Base-by-base conservation (phyloP, 2,888 invertebrate genomes). In the Amblyteles armatorius region DNA sequence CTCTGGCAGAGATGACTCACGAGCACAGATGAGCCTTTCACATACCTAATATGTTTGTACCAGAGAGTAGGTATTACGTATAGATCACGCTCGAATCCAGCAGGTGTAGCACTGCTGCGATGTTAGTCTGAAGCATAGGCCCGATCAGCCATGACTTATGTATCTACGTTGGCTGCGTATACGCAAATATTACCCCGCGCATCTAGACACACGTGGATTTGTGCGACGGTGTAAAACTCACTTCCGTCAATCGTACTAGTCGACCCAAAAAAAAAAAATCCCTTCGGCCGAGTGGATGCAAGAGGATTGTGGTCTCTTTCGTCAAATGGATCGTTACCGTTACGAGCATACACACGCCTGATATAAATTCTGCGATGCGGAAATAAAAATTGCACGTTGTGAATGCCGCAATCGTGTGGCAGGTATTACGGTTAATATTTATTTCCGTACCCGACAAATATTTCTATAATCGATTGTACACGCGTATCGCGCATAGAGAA, bases 381-480 rank as follows among this genome's bases (percentile, higher is more conserved):
- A 52, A 36, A 29, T 13, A 48, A 65, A 76, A 22, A 26, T 19
- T 5, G 36, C 22, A 22, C 50, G 13, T 16, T 40, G 36, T 11
- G 40, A 40, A 26, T 57, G 40, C 22, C 29, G 4, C 22, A 4
- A 67, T 19, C 22, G 48, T 29, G 11, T n/a, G 40, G 40, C 16
- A 55, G 19, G 22, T 40, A 52, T 76, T 67, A 48, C 68, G 55
- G 29, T 55, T 65, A 55, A 80, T 79, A 57, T 78, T 76, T 63
- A 71, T 67, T 73, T 65, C 19, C 73, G 26, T 50, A 36, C 13
- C 57, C 67, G 72, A 69, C 63, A 48, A 74, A 79, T 44, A 63
- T 74, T 79, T 74, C 74, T 33, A 83, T 84, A 67, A 84, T 19
- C 52, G 65, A 36, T 55, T 67, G 9, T 40, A 9, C 3, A 26